Evolutionary conservation across 2,113 vertebrate genomes (phyloP).

Genomic region (Cranoglanis bouderius): DNA sequence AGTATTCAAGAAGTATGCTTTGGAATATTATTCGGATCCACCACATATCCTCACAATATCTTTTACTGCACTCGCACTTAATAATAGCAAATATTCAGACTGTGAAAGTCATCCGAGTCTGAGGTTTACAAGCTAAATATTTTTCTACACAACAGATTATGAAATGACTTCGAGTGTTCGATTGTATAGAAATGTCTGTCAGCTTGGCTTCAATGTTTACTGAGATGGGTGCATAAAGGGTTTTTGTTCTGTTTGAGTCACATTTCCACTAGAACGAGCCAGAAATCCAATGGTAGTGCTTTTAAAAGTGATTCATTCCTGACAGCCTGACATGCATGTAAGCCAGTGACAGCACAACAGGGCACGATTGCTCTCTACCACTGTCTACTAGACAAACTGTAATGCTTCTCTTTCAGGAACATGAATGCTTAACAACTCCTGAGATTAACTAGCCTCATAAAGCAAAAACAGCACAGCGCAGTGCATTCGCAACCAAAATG

Average conservation of each 20-base stretch:
- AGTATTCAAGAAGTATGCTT: neutral
- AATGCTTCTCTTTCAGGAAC: conserved; percentile 34
- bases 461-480: neutral
- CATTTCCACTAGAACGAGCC: neutral
- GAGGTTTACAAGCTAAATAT: neutral
- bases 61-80: neutral
- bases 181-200: neutral
- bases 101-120: neutral
- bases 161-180: neutral
- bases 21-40: neutral
- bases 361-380: neutral
- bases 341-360: conserved; percentile 13
- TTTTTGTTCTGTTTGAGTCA: neutral
- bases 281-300: neutral
- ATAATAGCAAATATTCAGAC: neutral
- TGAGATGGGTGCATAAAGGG: neutral
- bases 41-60: neutral
- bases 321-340: neutral
- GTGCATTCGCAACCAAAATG: neutral
- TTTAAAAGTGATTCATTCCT: conserved; percentile 22
- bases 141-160: neutral
- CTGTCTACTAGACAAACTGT: conserved; percentile 9
- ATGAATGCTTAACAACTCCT: conserved; percentile 40
- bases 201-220: neutral
- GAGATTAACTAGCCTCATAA: conserved; percentile 45